These are phyloP conservation scores for Gorsachius magnificus DNA, from an alignment of 2,797 vertebrate species.

Conservation along the genomic window DNA sequence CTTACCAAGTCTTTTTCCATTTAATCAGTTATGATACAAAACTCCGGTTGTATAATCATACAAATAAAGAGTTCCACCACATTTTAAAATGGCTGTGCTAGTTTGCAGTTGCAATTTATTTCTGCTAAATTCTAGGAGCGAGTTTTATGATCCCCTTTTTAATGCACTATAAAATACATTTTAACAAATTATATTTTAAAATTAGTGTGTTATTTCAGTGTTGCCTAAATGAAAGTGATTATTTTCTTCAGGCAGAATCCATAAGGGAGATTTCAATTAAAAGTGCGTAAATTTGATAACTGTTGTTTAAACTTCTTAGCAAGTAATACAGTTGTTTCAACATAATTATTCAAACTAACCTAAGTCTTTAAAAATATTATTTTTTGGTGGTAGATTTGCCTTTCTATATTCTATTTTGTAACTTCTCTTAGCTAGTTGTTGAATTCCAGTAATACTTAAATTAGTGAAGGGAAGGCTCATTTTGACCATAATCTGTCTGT, in stretches of 20 bases:
- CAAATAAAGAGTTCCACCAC: not conserved
- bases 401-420: not conserved
- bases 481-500: not conserved
- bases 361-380: not conserved
- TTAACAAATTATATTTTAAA: constrained; percentile 13
- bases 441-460: not conserved
- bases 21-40: not conserved
- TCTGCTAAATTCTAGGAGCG: not conserved
- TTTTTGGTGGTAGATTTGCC: not conserved
- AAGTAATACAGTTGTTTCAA: not conserved
- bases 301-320: not conserved
- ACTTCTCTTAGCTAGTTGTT: not conserved
- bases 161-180: not conserved
- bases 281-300: not conserved
- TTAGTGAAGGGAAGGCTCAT: not conserved
- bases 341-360: not conserved
- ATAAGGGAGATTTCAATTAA: not conserved
- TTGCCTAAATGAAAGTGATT: not conserved
- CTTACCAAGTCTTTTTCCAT: not conserved
- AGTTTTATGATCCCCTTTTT: not conserved
- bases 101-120: not conserved
- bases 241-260: not conserved
- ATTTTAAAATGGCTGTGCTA: not conserved
- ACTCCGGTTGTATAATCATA: not conserved
- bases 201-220: not conserved